Percentiles rank a stretch among this genome's conserved stretches.
Evolutionary conservation across 1,140 invertebrate species (phyloP).

Genomic region (Bombus turneri): DNA sequence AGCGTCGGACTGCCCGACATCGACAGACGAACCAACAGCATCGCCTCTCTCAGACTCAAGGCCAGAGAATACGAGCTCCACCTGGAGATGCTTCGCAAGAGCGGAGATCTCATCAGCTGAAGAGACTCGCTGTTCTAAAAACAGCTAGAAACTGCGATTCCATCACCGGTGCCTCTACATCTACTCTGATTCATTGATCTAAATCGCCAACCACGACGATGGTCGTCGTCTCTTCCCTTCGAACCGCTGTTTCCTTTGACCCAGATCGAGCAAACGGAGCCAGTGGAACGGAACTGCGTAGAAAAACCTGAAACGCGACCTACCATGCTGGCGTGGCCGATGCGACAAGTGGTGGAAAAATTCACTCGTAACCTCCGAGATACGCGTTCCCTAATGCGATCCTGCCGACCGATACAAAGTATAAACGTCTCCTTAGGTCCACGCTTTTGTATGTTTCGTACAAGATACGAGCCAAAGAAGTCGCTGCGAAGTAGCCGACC

Average conservation of each 20-base stretch:
- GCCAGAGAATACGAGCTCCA: slow-evolving; percentile 95
- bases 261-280: not conserved
- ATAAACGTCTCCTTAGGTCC: not conserved
- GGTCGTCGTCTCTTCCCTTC: not conserved
- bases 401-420: not conserved
- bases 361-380: not conserved
- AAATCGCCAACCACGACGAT: not conserved
- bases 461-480: slow-evolving; percentile 45
- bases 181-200: not conserved
- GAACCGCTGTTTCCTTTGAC: not conserved
- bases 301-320: too few species aligned
- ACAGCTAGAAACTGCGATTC: not conserved
- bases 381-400: not conserved
- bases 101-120: slow-evolving; percentile 91
- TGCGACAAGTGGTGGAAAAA: not conserved
- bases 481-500: not conserved
- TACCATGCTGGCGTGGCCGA: not conserved
- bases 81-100: slow-evolving; percentile 91
- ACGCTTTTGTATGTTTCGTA: slow-evolving; percentile 8
- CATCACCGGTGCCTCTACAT: not conserved
- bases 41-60: slow-evolving; percentile 93
- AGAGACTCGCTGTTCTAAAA: slow-evolving; percentile 16
- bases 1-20: slow-evolving; percentile 84
- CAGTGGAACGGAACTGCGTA: too few species aligned
- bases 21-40: slow-evolving; percentile 93